Evolutionary conservation across 2,797 vertebrate genomes (phyloP).

Genomic region (Erpetoichthys calabaricus): DNA sequence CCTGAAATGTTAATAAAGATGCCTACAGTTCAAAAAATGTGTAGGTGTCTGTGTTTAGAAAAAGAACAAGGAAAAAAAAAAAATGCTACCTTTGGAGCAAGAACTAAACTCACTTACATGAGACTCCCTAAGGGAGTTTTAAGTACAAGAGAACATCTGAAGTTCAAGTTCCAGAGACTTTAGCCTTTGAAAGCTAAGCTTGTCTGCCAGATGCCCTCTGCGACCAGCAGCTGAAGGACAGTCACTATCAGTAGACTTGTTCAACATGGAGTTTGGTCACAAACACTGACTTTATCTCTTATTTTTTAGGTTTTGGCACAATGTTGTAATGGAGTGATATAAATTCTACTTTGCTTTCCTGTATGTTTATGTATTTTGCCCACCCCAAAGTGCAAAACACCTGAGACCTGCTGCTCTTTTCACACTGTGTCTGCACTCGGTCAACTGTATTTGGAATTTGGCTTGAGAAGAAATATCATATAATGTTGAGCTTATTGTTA

Average conservation of each 20-base stretch:
- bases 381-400: too few relatives aligned
- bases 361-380: too few relatives aligned
- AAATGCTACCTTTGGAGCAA: constrained; percentile 3
- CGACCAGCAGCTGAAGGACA: constrained; percentile 38
- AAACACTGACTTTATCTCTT: too few relatives aligned
- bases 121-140: constrained; percentile 36
- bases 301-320: too few relatives aligned
- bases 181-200: constrained; percentile 44
- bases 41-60: neutral
- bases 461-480: too few relatives aligned
- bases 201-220: constrained; percentile 37
- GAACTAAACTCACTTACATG: constrained; percentile 21
- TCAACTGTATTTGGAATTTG: too few relatives aligned
- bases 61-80: neutral
- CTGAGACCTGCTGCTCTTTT: too few relatives aligned
- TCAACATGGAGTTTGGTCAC: constrained; percentile 2
- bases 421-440: too few relatives aligned
- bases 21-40: neutral
- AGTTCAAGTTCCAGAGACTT: constrained; percentile 44
- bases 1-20: constrained; percentile 1
- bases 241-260: constrained; percentile 11
- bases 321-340: too few relatives aligned
- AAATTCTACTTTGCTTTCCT: too few relatives aligned
- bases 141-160: constrained; percentile 34
- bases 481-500: too few relatives aligned